phyloP scores from a whole-genome alignment of 2,113 vertebrate genomes.

The Cinclus cinclus region DNA sequence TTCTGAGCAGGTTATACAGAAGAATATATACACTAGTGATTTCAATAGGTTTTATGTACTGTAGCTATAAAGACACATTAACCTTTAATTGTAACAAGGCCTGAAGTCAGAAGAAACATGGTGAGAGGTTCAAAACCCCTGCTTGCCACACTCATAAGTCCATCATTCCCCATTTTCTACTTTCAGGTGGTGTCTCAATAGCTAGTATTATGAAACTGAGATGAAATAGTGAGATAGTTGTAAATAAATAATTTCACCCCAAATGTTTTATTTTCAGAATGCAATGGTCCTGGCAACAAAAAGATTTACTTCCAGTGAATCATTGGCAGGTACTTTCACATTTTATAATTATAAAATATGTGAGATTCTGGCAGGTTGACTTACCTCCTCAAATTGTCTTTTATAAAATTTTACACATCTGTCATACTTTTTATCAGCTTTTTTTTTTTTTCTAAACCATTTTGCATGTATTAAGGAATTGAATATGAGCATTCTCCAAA shows the following conservation, averaged over 20 bases:
- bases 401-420: constrained; percentile 30
- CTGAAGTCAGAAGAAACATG: constrained; percentile 19
- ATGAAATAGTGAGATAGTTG: not conserved
- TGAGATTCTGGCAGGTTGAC: constrained; percentile 5
- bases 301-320: not conserved
- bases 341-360: not conserved
- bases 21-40: not conserved
- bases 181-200: not conserved
- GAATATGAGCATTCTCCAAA: not conserved
- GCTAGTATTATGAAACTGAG: not conserved
- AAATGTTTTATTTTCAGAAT: constrained; percentile 23
- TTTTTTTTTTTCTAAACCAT: not conserved
- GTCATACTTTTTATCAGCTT: not conserved
- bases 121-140: not conserved
- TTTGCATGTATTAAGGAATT: not conserved
- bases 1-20: not conserved
- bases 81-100: constrained; percentile 30
- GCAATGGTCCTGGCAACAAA: not conserved
- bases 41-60: constrained; percentile 35
- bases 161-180: not conserved
- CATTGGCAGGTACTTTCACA: not conserved
- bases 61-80: not conserved
- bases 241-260: not conserved
- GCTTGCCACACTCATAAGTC: not conserved
- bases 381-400: not conserved